Conservation (phyloP, 2,888 invertebrate species). For the Hydrotaea diabolus region DNA sequence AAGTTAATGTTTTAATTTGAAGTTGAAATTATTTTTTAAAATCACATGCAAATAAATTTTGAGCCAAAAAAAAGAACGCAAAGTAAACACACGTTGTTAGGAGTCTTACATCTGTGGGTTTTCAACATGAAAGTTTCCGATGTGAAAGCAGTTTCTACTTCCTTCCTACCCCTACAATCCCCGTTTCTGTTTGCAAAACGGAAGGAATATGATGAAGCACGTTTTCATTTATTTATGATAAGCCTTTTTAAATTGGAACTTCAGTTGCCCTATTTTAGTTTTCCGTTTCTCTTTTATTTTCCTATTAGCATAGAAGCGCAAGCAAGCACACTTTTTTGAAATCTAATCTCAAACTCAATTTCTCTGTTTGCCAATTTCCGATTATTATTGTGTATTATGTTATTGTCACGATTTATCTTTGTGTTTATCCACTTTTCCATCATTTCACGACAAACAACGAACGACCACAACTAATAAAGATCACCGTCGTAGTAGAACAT, state of each 20-base stretch:
- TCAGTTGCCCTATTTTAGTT: conserved; percentile 3
- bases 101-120: neutral
- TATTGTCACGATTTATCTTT: conserved; percentile 62
- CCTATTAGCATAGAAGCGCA: conserved; percentile 13
- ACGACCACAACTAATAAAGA: conserved; percentile 70
- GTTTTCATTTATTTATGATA: neutral
- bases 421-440: conserved; percentile 63
- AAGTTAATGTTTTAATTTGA: conserved; percentile 62
- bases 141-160: neutral
- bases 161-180: neutral
- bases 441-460: conserved; percentile 46
- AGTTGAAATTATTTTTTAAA: conserved; percentile 27
- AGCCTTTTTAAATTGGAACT: conserved; percentile 1
- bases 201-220: conserved; percentile 1
- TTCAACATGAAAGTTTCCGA: neutral
- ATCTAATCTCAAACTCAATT: neutral
- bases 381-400: conserved; percentile 41
- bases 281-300: neutral
- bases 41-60: neutral
- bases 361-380: neutral
- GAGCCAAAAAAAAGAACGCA: neutral
- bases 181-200: neutral
- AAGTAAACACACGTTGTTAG: neutral
- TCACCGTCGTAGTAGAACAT: conserved; percentile 84
- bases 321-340: neutral